Evolutionary conservation across 2,113 vertebrate genomes (phyloP).

Genomic region (Tamias sibiricus): DNA sequence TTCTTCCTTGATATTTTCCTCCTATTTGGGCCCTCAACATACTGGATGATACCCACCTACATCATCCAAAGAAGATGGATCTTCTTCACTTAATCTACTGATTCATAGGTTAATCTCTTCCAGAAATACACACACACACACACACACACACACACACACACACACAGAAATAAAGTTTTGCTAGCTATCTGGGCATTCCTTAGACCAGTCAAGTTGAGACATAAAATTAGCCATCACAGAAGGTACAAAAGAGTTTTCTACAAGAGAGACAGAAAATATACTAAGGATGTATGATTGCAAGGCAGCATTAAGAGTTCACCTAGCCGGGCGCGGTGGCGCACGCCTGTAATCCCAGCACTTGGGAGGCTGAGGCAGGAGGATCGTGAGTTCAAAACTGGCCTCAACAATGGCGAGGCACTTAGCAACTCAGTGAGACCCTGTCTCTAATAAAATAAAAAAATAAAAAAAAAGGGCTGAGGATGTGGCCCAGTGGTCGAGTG

Average conservation of each 20-base stretch:
- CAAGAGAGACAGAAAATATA: background rate
- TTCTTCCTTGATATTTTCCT: background rate
- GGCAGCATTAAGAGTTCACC: background rate
- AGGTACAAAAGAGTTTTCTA: background rate
- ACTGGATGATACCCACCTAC: background rate
- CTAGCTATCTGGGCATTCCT: background rate
- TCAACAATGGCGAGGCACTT: too few relatives aligned
- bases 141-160: background rate
- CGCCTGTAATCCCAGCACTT: too few relatives aligned
- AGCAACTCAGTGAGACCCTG: too few relatives aligned
- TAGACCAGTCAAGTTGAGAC: background rate
- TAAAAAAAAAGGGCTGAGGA: too few relatives aligned
- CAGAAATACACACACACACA: background rate
- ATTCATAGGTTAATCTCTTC: background rate
- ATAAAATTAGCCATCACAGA: background rate
- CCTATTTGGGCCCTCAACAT: background rate
- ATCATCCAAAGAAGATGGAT: background rate
- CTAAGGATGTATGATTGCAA: background rate
- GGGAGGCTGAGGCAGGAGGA: too few relatives aligned
- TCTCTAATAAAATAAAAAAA: too few relatives aligned
- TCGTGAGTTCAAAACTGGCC: too few relatives aligned
- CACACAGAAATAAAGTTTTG: background rate
- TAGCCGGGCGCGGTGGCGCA: too few relatives aligned
- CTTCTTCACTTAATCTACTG: background rate
- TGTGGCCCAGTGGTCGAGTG: too few relatives aligned